These are phyloP conservation scores for Rhegmatorhina hoffmannsi DNA, from an alignment of 2,113 vertebrate genomes.

Conservation along the genomic window DNA sequence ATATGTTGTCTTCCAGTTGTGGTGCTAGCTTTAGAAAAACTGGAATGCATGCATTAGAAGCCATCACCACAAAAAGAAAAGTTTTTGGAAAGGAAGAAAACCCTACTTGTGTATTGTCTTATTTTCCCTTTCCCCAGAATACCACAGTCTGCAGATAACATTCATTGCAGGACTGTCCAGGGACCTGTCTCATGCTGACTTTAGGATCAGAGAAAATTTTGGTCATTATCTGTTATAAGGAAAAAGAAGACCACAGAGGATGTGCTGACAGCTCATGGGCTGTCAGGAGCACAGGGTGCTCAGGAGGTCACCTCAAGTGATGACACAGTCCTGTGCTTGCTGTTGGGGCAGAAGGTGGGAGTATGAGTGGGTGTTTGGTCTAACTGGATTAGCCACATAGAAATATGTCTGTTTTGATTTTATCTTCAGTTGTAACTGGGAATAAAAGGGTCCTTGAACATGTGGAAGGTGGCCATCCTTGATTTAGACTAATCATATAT, in stretches of 20 bases:
- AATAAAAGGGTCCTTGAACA: not conserved
- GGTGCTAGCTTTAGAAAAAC: not conserved
- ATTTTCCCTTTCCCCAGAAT: not conserved
- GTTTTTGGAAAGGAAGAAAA: not conserved
- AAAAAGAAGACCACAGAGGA: not conserved
- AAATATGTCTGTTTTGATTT: not conserved
- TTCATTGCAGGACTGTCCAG: not conserved
- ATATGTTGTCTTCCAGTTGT: not conserved
- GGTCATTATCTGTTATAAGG: not conserved
- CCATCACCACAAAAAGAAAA: not conserved
- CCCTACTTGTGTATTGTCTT: not conserved
- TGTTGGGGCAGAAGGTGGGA: not conserved
- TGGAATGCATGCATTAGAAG: not conserved
- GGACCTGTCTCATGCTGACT: conserved; percentile 1
- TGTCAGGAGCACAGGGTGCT: accelerated
- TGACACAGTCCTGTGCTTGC: not conserved
- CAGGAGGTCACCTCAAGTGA: not conserved
- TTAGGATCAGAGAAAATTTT: not conserved
- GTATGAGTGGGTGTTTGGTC: not conserved
- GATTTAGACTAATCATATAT: not conserved
- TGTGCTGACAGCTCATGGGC: not conserved
- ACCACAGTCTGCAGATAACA: conserved; percentile 44
- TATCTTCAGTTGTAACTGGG: not conserved
- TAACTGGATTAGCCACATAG: not conserved
- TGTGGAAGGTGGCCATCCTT: not conserved